phyloP scores from a whole-genome alignment of 2,888 invertebrate genomes.

The Gibbula magus region DNA sequence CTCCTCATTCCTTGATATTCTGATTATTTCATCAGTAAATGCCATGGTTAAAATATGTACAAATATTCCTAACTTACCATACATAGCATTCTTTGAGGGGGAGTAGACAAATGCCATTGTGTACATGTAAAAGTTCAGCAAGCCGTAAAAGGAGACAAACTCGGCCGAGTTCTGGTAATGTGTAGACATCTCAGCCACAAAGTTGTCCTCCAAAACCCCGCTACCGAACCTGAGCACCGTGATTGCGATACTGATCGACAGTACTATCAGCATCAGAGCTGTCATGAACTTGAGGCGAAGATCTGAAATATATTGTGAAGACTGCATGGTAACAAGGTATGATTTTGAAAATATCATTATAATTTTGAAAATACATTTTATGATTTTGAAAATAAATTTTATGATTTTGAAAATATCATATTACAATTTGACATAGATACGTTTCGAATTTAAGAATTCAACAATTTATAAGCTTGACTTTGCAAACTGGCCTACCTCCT shows the following conservation, averaged over 20 bases:
- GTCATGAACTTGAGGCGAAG: constrained; percentile 93
- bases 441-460: too few species aligned
- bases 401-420: too few species aligned
- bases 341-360: too few species aligned
- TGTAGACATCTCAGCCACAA: constrained; percentile 90
- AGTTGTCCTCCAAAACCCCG: constrained; percentile 93
- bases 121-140: constrained; percentile 94
- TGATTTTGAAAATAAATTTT: too few species aligned
- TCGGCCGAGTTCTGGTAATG: constrained; percentile 94
- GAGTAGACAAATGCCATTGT: constrained; percentile 96
- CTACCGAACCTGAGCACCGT: constrained; percentile 90
- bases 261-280: constrained; percentile 87
- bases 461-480: too few species aligned
- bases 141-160: constrained; percentile 95
- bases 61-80: constrained; percentile 80
- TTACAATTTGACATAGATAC: too few species aligned
- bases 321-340: too few species aligned
- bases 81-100: constrained; percentile 85
- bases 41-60: too few species aligned
- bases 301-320: constrained; percentile 83
- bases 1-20: too few species aligned
- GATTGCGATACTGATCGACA: constrained; percentile 84
- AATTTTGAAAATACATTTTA: too few species aligned
- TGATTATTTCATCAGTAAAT: too few species aligned
- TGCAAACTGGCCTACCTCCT: too few species aligned